Evolutionary conservation across 2,113 vertebrate genomes (phyloP), one percentile per base, ranked within the genome.

Genomic region (Myotis davidii): DNA sequence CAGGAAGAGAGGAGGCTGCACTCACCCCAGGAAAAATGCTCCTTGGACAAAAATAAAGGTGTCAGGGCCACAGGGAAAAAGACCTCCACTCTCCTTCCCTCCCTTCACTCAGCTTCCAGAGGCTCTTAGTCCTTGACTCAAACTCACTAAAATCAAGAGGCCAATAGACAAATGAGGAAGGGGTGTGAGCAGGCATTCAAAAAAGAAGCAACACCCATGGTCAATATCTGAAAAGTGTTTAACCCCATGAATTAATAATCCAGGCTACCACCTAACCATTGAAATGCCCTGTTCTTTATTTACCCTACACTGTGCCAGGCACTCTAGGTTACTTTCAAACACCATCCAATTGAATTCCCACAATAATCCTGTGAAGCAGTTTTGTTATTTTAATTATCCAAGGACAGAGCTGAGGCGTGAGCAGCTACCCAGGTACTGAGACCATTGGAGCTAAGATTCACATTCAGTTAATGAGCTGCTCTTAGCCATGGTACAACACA

Each of bases 151-250:
- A 78, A 69, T 29, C 56, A 50, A 90, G 64, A 86, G 2, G 13
- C 18, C 54, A 67, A 59, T 1, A 54, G 42, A 48, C 20, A 69
- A 48, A 61, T 16, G 37, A 95, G 45, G 56, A 89, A 69, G 27
- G 1, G 37, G 48, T 12, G 54, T 4, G 7, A 79, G 10, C n/a
- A 89, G 12, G 48, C 50, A 86, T 54, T 94, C 94, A 81, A 9
- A 79, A 78, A 61, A 96, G 50, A 65, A 91, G 37, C 85, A 50
- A 52, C 39, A 56, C 34, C n/a, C 13, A 42, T 39, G 18, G 29
- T 72, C 81, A 73, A 52, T 65, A 42, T 79, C 29, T 56, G 29
- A 67, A 76, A 81, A 81, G 48, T 21, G 42, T 37, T 70, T 73
- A 82, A 42, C 34, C 45, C 9, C 29, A 45, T 25, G 37, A 70